A percentile compares a stretch with the other conserved stretches of the same genome.
phyloP scores from a whole-genome alignment of 2,113 vertebrate species.

The Hassar affinis region DNA sequence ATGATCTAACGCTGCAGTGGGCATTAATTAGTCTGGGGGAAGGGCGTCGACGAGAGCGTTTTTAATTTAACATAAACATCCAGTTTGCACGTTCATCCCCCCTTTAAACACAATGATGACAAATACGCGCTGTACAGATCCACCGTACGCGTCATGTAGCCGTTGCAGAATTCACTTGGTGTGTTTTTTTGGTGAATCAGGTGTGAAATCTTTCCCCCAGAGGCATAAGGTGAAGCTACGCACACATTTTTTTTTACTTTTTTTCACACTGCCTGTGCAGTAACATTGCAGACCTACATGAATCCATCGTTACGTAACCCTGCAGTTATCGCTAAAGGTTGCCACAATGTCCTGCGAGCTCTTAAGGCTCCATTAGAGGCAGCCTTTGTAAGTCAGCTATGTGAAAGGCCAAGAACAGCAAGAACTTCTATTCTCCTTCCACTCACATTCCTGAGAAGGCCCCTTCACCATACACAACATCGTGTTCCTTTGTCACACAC shows the following conservation, averaged over 20 bases:
- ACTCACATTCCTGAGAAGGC: constrained; percentile 11
- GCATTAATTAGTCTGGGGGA: constrained; percentile 9
- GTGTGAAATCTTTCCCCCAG: neutral
- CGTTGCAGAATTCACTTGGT: neutral
- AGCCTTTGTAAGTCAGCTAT: constrained; percentile 4
- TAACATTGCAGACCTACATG: neutral
- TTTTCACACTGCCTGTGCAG: neutral
- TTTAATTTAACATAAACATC: constrained; percentile 22
- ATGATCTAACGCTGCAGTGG: constrained; percentile 12
- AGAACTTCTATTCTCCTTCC: constrained; percentile 6
- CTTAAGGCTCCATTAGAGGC: constrained; percentile 30
- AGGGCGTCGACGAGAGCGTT: neutral
- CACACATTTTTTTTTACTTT: neutral
- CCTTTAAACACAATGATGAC: neutral
- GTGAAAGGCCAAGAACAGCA: constrained; percentile 24
- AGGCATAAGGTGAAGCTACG: neutral
- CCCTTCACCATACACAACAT: neutral
- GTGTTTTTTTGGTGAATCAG: neutral
- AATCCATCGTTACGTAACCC: neutral
- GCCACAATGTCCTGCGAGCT: constrained; percentile 12
- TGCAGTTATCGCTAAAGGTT: constrained; percentile 18
- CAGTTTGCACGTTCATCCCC: neutral
- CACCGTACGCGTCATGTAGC: neutral
- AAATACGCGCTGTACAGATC: neutral
- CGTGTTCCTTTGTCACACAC: constrained; percentile 1